Evolutionary conservation across 2,888 invertebrate genomes (phyloP).

Genomic region (Marronus borbonicus): DNA sequence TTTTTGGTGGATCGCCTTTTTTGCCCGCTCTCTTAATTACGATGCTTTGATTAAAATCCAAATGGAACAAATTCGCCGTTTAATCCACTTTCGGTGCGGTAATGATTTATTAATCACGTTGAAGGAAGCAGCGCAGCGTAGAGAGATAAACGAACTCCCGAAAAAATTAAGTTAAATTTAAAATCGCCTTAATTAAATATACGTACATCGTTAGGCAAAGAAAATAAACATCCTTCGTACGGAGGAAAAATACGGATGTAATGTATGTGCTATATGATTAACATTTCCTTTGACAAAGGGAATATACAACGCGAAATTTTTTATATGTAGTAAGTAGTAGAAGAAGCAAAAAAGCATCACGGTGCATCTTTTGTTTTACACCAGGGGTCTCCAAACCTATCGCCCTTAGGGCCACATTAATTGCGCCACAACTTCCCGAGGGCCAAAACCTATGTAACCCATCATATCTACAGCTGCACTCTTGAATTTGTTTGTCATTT

Average conservation of each 20-base stretch:
- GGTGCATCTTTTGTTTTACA: too few relatives aligned
- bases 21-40: slow-evolving; percentile 32
- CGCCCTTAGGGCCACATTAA: too few relatives aligned
- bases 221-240: background rate
- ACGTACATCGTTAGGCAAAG: background rate
- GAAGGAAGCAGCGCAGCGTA: background rate
- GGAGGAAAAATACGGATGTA: background rate
- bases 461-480: too few relatives aligned
- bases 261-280: background rate
- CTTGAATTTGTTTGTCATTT: too few relatives aligned
- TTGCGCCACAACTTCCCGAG: too few relatives aligned
- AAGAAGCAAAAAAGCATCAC: too few relatives aligned
- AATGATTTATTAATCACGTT: slow-evolving; percentile 40
- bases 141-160: background rate
- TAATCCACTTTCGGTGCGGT: slow-evolving; percentile 26
- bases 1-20: slow-evolving; percentile 10
- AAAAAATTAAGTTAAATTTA: slow-evolving; percentile 18
- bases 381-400: too few relatives aligned
- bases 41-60: slow-evolving; percentile 32
- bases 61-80: slow-evolving; percentile 41
- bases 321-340: too few relatives aligned
- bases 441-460: too few relatives aligned
- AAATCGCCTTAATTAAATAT: slow-evolving; percentile 30
- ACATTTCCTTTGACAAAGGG: background rate
- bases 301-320: background rate